A percentile compares a stretch with the other conserved stretches of the same genome.
phyloP scores from a whole-genome alignment of 2,797 vertebrate genomes.

The Sebastes taczanowskii region DNA sequence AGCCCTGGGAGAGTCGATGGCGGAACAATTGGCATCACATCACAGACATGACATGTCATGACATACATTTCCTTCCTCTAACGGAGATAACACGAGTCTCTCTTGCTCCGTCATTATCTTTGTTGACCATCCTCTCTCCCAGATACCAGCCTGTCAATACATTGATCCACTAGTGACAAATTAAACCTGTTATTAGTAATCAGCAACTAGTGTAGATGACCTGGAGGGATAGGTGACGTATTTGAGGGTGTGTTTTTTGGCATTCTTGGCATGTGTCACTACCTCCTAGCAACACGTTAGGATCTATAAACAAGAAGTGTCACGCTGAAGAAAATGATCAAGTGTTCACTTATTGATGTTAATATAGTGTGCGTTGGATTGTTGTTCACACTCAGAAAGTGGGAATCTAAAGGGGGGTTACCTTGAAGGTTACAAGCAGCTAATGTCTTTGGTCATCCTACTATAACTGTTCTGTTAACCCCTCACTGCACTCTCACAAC shows the following conservation, averaged over 20 bases:
- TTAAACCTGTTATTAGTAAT: not conserved
- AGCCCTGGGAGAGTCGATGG: not conserved
- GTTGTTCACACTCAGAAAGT: not conserved
- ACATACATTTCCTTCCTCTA: conserved; percentile 1
- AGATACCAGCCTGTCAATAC: not conserved
- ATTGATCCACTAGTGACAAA: not conserved
- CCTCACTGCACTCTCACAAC: not conserved
- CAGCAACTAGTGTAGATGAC: not conserved
- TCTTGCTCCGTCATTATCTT: not conserved
- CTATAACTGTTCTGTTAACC: conserved; percentile 13
- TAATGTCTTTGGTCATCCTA: not conserved
- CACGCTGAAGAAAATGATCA: not conserved
- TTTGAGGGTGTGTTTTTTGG: not conserved
- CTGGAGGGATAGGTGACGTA: not conserved
- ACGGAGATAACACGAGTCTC: not conserved
- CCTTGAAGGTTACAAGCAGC: not conserved
- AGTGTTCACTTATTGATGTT: not conserved
- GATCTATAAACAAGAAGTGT: not conserved
- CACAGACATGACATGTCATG: not conserved
- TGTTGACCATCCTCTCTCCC: not conserved
- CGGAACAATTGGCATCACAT: conserved; percentile 20
- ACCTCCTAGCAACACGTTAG: not conserved
- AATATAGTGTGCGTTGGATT: not conserved
- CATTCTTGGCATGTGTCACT: not conserved
- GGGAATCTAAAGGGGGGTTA: not conserved